Conservation (phyloP, 1,140 invertebrate genomes). For the Zaprionus ghesquierei region DNA sequence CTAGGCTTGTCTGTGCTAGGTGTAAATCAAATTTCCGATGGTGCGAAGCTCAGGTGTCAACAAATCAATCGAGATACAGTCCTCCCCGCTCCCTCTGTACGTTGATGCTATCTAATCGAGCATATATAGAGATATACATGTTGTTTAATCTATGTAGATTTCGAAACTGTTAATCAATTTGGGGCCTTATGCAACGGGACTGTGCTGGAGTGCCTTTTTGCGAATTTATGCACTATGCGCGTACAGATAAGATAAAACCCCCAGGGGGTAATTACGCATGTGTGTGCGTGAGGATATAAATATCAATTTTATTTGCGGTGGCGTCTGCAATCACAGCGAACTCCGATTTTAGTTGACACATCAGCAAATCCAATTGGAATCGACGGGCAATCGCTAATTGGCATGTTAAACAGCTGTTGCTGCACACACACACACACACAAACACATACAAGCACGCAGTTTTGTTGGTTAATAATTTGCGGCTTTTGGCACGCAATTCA, state of each 20-base stretch:
- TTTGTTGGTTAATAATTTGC: constrained; percentile 25
- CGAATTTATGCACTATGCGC: background rate
- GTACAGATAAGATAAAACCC: background rate
- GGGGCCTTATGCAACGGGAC: background rate
- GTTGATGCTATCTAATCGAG: background rate
- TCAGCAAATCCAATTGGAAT: constrained; percentile 28
- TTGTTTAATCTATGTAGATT: background rate
- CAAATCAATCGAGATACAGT: background rate
- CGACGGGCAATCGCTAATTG: constrained; percentile 13
- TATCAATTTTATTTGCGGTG: background rate
- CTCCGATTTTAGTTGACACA: constrained; percentile 17
- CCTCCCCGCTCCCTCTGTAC: background rate
- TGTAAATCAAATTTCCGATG: background rate
- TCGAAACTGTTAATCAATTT: background rate
- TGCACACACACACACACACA: constrained; percentile 4
- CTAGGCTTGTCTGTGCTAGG: background rate
- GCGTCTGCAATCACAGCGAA: background rate
- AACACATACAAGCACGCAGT: background rate
- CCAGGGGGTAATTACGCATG: background rate
- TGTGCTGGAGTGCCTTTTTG: background rate
- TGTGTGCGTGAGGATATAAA: background rate
- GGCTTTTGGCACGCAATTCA: constrained; percentile 62
- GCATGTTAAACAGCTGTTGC: constrained; percentile 30
- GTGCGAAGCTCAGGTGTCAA: background rate
- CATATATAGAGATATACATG: background rate